Conservation (phyloP, 2,113 vertebrate species). For the Phalacrocorax brasilianus region DNA sequence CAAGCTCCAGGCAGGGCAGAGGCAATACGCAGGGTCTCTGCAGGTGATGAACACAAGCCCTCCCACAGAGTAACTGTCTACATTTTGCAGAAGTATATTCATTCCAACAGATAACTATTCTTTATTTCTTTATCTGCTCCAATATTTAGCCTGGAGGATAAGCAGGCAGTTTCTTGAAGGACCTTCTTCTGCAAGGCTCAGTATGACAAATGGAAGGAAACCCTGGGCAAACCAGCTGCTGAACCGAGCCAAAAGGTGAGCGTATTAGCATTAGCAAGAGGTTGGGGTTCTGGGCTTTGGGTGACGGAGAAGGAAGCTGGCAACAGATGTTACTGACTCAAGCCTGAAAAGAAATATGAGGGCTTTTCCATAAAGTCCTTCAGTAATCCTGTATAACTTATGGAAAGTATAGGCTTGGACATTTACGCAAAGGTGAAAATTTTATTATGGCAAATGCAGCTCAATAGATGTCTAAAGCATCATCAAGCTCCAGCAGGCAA, state of each 20-base stretch:
- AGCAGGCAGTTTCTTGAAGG: background rate
- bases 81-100: background rate
- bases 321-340: background rate
- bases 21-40: background rate
- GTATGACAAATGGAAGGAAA: background rate
- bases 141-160: background rate
- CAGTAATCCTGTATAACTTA: background rate
- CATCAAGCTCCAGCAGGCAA: background rate
- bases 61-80: background rate
- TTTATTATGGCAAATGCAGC: conserved; percentile 1
- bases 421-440: conserved; percentile 14
- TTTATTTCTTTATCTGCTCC: background rate
- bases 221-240: background rate
- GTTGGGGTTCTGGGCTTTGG: background rate
- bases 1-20: background rate
- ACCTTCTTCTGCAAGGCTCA: background rate
- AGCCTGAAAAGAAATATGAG: background rate
- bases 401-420: background rate
- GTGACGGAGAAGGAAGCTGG: background rate
- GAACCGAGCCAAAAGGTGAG: conserved; percentile 6
- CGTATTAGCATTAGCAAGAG: background rate
- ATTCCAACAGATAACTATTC: background rate
- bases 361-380: background rate
- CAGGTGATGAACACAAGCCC: background rate
- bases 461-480: conserved; percentile 1